Base-by-base conservation (phyloP, 2,113 vertebrate species). In the Oreochromis niloticus region DNA sequence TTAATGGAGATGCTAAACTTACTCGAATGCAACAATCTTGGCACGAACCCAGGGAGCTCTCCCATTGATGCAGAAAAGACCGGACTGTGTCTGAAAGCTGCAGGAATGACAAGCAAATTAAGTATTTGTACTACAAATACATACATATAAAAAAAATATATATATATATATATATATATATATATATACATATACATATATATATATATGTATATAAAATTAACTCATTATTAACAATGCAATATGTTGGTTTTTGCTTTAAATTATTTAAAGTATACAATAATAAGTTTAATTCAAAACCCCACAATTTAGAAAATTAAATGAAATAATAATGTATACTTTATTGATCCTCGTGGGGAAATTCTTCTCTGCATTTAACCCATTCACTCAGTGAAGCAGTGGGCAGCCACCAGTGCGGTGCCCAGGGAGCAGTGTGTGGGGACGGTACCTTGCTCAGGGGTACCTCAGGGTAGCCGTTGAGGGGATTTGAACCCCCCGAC, bases 71-170 rank as follows among this genome's bases (percentile, higher is more conserved):
- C 93, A 95, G 91, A 22, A 91, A 3, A 46, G 43, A 2, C 83
- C 52, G 0, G 8, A 16, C 19, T 88, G 4, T 1, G 94, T 94
- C 17, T 91, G 85, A 2, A 95, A 24, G 24, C 94, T 95, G 83
- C 43, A 85, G 41, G 4, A 68, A 43, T 11, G 32, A 86, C 14
- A 83, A 84, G 57, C 4, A 82, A 46, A 81, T 13, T 7, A 24
- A 50, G 39, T 14, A 19, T 75, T 27, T 63, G 50, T 3, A 24
- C 9, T 39, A 9, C 5, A 5, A 56, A 34, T 34, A 34, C 32
- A 34, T 34, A 22, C 22, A 22, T 22, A 22, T 22, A 22, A n/a
- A n/a, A n/a, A n/a, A n/a, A n/a, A n/a, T n/a, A n/a, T n/a, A n/a
- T n/a, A n/a, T n/a, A n/a, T n/a, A n/a, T n/a, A n/a, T n/a, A 22